Base-by-base conservation (phyloP, 2,113 vertebrate species). In the Tachycineta bicolor region DNA sequence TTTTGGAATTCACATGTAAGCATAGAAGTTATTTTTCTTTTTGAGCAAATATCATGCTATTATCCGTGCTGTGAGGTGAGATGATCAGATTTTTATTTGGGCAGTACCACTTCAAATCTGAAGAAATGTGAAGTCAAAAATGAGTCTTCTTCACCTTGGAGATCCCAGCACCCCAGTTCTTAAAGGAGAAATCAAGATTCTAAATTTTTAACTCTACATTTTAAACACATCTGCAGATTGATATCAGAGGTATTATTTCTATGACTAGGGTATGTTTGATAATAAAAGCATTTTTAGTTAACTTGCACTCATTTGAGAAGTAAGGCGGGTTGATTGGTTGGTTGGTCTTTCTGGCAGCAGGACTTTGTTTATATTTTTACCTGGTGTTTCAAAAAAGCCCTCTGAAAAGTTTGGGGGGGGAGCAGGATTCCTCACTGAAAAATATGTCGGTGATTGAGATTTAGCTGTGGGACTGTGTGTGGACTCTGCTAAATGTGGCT, bases 161-260 rank as follows among this genome's bases (percentile, higher is more conserved):
- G 60, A 87, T 93, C n/a, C 43, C 55, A 75, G 67, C 64, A 82
- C 10, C 5, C 58, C 80, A 55, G 8, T 74, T 95, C 52, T 80
- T 77, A 81, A 96, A 83, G 68, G 92, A 89, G 63, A 87, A 58
- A 67, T 83, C 53, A 94, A 84, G 60, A 90, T 76, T 93, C 79
- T 88, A 74, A 11, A 76, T 85, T 88, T 85, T 55, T 29, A 71
- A 64, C 5, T 69, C 33, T 44, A 24, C 37, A 18, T 90, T 94
- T 89, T 75, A 91, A 83, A 65, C n/a, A 89, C 59, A 69, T 69
- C 15, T 1, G 1, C 2, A n/a, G 52, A 63, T 76, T 74, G 67
- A 13, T 81, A 34, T 59, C 31, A 52, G 56, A 80, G 39, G 5
- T 24, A 8, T 89, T 62, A 11, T 78, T 94, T 77, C 15, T 81